Conservation (phyloP, 1,140 invertebrate genomes). For the Tetramorium parvispinum region DNA sequence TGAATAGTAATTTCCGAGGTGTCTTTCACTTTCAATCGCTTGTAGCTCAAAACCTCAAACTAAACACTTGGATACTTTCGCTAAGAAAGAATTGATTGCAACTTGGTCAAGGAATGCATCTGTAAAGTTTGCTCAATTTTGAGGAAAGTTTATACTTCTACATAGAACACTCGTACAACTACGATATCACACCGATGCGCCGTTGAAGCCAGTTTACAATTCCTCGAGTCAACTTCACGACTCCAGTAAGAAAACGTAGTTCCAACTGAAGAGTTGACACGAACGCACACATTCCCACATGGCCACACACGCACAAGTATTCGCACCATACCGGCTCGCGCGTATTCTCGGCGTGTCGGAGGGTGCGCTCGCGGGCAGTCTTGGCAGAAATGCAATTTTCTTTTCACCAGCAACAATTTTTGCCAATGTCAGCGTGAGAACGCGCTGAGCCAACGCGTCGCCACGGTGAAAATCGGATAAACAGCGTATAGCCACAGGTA, state of each 20-base stretch:
- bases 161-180: neutral
- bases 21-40: conserved; percentile 17
- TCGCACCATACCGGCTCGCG: neutral
- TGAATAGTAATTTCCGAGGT: neutral
- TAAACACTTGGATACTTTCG: neutral
- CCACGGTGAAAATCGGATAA: conserved; percentile 28
- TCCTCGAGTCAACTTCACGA: conserved; percentile 31
- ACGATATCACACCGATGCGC: conserved; percentile 14
- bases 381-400: conserved; percentile 52
- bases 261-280: conserved; percentile 26
- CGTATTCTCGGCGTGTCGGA: neutral
- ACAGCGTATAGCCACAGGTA: conserved; percentile 50
- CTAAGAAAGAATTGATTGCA: conserved; percentile 2
- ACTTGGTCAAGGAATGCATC: conserved; percentile 8
- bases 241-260: conserved; percentile 43
- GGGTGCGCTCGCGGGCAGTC: neutral
- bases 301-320: neutral
- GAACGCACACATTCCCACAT: neutral
- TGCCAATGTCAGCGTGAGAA: conserved; percentile 24
- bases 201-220: conserved; percentile 51
- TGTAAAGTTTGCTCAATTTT: conserved; percentile 26
- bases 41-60: neutral
- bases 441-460: neutral
- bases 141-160: neutral
- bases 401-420: conserved; percentile 48